Evolutionary conservation across 2,888 invertebrate genomes (phyloP).

Genomic region (Omphaloscelis lunosa): DNA sequence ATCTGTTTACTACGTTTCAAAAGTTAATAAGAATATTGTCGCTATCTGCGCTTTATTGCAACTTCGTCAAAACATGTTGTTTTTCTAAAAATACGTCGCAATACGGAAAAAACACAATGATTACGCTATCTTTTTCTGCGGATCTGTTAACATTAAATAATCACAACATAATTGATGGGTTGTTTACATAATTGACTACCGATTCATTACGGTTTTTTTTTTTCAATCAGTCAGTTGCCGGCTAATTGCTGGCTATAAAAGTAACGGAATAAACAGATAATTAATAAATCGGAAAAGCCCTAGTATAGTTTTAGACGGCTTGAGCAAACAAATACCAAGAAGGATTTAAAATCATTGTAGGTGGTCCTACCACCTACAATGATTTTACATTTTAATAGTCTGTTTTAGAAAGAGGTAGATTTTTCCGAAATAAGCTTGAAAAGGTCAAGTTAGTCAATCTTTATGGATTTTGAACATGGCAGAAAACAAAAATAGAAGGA

Average conservation of each 20-base stretch:
- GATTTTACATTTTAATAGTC: conserved; percentile 1
- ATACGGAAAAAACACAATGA: neutral
- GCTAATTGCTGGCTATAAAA: conserved; percentile 32
- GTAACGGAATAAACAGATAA: conserved; percentile 15
- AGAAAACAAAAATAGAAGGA: neutral
- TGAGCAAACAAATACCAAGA: conserved; percentile 1
- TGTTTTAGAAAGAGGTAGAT: neutral
- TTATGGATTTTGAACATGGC: neutral
- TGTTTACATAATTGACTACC: conserved; percentile 30
- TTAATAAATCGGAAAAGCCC: neutral
- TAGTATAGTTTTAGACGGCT: neutral
- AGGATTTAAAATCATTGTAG: neutral
- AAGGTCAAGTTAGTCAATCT: neutral
- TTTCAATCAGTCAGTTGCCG: conserved; percentile 28
- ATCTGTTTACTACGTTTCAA: conserved; percentile 1
- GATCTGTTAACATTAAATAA: neutral
- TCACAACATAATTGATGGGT: conserved; percentile 6
- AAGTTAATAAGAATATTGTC: neutral
- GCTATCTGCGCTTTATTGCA: conserved; percentile 39
- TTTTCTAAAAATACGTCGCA: conserved; percentile 24
- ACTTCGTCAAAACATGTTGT: conserved; percentile 35
- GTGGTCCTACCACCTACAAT: conserved; percentile 41
- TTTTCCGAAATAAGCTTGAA: neutral
- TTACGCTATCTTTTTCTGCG: conserved; percentile 8
- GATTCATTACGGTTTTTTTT: conserved; percentile 13